A percentile compares a stretch with the other conserved stretches of the same genome.
phyloP scores from a whole-genome alignment of 1,140 invertebrate genomes.

The Daktulosphaira vitifoliae region DNA sequence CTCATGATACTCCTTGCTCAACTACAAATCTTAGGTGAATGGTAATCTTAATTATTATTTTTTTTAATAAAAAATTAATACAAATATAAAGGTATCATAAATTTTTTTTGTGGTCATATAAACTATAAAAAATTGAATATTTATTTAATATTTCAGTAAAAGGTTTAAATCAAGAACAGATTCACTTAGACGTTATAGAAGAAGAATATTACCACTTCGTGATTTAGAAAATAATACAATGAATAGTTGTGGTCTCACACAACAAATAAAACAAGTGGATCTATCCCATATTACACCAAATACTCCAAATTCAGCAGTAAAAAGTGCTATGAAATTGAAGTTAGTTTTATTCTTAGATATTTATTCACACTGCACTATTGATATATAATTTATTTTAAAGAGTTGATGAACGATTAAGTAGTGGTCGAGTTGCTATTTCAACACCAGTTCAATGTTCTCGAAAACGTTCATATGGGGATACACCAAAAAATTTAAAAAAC shows the following conservation, averaged over 20 bases:
- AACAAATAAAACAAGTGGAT: conserved; percentile 56
- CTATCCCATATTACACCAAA: conserved; percentile 40
- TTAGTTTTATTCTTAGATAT: not conserved
- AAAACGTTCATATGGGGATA: conserved; percentile 18
- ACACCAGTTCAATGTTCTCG: conserved; percentile 28
- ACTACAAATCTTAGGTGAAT: conserved; percentile 20
- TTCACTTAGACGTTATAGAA: conserved; percentile 3
- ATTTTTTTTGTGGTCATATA: too few relatives aligned
- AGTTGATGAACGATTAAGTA: conserved; percentile 17
- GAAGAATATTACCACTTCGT: conserved; percentile 17
- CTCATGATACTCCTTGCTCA: conserved; percentile 15
- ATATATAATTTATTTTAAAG: not conserved
- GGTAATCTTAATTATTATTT: too few relatives aligned
- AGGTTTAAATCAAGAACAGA: conserved; percentile 21
- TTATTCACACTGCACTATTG: too few relatives aligned
- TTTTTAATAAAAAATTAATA: too few relatives aligned
- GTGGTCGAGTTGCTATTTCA: conserved; percentile 11
- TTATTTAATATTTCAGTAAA: not conserved
- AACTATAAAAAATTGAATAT: too few relatives aligned
- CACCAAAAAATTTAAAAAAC: conserved; percentile 15
- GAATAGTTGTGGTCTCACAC: conserved; percentile 53
- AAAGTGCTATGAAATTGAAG: conserved; percentile 37
- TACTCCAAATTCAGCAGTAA: conserved; percentile 22
- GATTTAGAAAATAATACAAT: conserved; percentile 28
- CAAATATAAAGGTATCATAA: too few relatives aligned